These are phyloP conservation scores for Pachycephala philippinensis DNA, from an alignment of 2,113 vertebrate genomes.

Conservation along the genomic window DNA sequence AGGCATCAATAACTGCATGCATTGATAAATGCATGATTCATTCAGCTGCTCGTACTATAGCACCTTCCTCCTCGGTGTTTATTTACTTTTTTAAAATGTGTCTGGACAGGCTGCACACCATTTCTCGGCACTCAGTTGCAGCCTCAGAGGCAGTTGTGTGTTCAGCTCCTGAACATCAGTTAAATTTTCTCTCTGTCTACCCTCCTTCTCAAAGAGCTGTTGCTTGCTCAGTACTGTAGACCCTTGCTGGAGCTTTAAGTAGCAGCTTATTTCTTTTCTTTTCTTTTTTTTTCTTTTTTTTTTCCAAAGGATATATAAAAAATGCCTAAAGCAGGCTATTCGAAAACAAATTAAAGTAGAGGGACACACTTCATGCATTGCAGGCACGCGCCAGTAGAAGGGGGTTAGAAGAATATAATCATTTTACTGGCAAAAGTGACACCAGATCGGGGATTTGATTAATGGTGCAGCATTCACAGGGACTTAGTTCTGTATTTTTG, in stretches of 20 bases:
- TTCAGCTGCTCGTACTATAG: slow-evolving; percentile 1
- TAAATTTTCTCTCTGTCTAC: background rate
- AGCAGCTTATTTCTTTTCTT: background rate
- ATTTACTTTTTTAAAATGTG: slow-evolving; percentile 26
- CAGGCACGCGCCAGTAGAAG: slow-evolving; percentile 18
- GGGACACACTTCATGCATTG: slow-evolving; percentile 45
- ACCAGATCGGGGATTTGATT: slow-evolving; percentile 64
- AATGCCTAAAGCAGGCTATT: slow-evolving; percentile 46
- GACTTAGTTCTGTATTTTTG: slow-evolving; percentile 58
- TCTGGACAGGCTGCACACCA: background rate
- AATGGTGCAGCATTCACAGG: slow-evolving; percentile 40
- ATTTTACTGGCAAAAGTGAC: slow-evolving; percentile 64
- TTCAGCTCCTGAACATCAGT: background rate
- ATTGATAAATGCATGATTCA: slow-evolving; percentile 39
- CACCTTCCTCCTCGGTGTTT: slow-evolving; percentile 36
- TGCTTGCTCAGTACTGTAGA: background rate
- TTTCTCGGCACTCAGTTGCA: background rate
- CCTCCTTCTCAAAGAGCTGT: background rate
- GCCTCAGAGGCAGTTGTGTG: background rate
- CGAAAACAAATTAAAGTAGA: slow-evolving; percentile 47
- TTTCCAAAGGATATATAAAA: background rate
- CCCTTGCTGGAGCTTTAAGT: slow-evolving; percentile 6
- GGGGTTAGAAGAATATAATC: slow-evolving; percentile 33
- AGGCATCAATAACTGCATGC: background rate
- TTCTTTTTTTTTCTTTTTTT: background rate